Evolutionary conservation across 1,140 invertebrate genomes (phyloP).

Genomic region (Microvelia longipes): DNA sequence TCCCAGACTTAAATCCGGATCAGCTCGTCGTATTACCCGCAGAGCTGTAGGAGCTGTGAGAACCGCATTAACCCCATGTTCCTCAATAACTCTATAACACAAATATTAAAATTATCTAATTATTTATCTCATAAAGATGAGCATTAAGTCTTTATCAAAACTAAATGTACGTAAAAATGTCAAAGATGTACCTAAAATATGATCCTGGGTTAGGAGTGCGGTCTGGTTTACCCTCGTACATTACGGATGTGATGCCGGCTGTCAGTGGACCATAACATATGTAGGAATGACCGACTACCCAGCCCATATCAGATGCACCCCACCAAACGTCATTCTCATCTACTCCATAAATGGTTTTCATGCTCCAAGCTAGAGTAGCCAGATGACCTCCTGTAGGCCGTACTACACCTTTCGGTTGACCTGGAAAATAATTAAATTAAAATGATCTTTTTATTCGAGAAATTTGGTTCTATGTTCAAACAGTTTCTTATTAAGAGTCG

Average conservation of each 20-base stretch:
- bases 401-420: conserved; percentile 67
- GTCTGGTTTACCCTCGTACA: conserved; percentile 91
- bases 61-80: conserved; percentile 66
- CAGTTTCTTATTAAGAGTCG: not conserved
- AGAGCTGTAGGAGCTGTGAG: conserved; percentile 84
- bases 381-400: conserved; percentile 75
- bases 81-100: conserved; percentile 58
- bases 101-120: not conserved
- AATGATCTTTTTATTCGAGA: not conserved
- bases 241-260: conserved; percentile 63
- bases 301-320: conserved; percentile 78
- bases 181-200: conserved; percentile 53
- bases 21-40: conserved; percentile 60
- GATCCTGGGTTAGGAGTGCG: conserved; percentile 79
- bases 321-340: conserved; percentile 73
- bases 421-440: conserved; percentile 30
- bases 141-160: no score
- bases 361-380: conserved; percentile 65
- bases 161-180: not conserved
- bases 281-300: conserved; percentile 89
- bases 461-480: not conserved
- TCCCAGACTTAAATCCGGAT: conserved; percentile 48
- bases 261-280: conserved; percentile 81
- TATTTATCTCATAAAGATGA: not conserved
- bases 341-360: conserved; percentile 69